Evolutionary conservation across 2,797 vertebrate species (phyloP), one percentile per base, ranked within the genome.

Genomic region (Pseudomugil tenellus): DNA sequence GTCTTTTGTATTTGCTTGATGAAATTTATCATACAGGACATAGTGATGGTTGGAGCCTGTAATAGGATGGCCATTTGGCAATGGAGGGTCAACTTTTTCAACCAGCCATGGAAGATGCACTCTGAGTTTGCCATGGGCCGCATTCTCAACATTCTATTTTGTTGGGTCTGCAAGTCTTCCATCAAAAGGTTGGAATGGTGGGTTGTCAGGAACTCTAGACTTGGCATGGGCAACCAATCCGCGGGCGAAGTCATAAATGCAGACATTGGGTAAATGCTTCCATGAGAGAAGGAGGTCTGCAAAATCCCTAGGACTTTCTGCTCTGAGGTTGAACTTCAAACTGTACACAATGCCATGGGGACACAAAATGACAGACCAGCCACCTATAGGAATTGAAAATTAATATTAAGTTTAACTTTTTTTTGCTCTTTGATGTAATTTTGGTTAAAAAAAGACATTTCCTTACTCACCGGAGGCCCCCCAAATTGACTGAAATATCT

Each of bases 271-370:
- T 12, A 58, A 58, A 35, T 39, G 32, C 32, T 58, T 58, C 32
- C 21, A 58, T 23, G 56, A 58, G 5, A 58, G 21, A 2, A 58
- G 12, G 34, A 56, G 31, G 31, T 58, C 55, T 14, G n/a, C 32
- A 58, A 37, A 58, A 58, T 58, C 55, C n/a, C 34, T 35, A 0
- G 55, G 55, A n/a, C 21, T 58, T 37, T 58, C 55, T 25, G 55
- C 55, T 58, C 55, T 35, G n/a, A 58, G n/a, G 13, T 58, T 58
- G 34, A 58, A 58, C 32, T 56, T 56, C 3, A 56, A 7, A 21
- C 28, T 21, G 28, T 58, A 58, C 10, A 35, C 34, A 7, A 35
- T 34, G 1, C 32, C 55, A 58, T 21, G 13, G 13, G 55, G 32
- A 21, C 55, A 58, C 1, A 17, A 32, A 14, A 58, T 37, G 32